Conservation (phyloP, 1,140 invertebrate genomes). For the Saccostrea echinata region DNA sequence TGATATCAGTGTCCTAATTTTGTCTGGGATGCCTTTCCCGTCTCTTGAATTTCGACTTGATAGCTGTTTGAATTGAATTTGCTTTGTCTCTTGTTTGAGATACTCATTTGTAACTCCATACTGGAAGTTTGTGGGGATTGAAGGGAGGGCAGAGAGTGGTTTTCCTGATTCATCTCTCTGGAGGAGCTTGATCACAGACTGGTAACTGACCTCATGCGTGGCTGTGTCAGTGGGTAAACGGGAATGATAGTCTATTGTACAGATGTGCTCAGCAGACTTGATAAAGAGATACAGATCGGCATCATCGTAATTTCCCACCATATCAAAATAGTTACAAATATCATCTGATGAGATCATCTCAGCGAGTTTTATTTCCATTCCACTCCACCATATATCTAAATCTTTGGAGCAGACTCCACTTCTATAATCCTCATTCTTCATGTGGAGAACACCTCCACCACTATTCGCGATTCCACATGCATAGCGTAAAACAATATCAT, state of each 20-base stretch:
- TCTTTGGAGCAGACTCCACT: conserved; percentile 65
- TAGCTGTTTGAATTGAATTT: conserved; percentile 74
- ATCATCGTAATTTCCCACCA: conserved; percentile 73
- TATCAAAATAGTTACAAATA: conserved; percentile 74
- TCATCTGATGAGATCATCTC: conserved; percentile 72
- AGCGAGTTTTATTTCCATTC: conserved; percentile 70
- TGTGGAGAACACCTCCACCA: conserved; percentile 70
- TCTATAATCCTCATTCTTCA: conserved; percentile 65
- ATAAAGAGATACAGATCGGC: conserved; percentile 71
- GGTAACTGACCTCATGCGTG: conserved; percentile 70
- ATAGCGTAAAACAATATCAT: conserved; percentile 67
- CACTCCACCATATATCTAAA: conserved; percentile 74
- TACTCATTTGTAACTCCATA: conserved; percentile 63
- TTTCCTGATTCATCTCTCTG: conserved; percentile 55
- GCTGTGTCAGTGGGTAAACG: conserved; percentile 73
- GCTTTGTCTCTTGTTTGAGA: conserved; percentile 74
- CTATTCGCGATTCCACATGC: conserved; percentile 72
- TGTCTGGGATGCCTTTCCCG: conserved; percentile 60
- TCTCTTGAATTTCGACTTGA: conserved; percentile 45
- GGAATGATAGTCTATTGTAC: conserved; percentile 69
- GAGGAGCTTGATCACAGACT: conserved; percentile 68
- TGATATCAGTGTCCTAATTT: conserved; percentile 64
- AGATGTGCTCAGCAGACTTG: conserved; percentile 72
- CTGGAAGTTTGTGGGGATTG: conserved; percentile 61
- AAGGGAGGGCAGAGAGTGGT: conserved; percentile 62